Evolutionary conservation across 2,797 vertebrate genomes (phyloP), one percentile per base, ranked within the genome.

Genomic region (Karalla daura): DNA sequence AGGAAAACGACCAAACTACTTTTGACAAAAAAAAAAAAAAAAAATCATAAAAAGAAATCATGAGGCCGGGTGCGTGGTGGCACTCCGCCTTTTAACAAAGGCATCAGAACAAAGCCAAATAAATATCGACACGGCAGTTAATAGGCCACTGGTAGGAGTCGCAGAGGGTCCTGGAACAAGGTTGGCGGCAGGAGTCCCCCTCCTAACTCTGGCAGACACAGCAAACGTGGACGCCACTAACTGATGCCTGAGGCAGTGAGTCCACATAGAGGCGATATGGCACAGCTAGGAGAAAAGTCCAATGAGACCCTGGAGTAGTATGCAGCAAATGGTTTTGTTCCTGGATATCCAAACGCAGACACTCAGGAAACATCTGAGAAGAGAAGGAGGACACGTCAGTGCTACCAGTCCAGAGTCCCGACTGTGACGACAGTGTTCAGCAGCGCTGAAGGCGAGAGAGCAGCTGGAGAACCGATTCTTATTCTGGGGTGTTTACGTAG

Each of bases 31-130:
- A 63, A 32, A 36, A 53, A 80, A 51, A 44, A 0, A 72, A 67
- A 75, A 80, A n/a, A n/a, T n/a, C 52, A 76, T 60, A 78, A 74
- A 63, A 32, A 36, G 50, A 80, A 51, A 44, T 0, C 70, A 67
- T 73, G 79, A 85, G 77, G 79, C 80, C 43, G 60, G 62, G 88
- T 93, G 89, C 91, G 93, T 93, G 70, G 63, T 72, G 94, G 94
- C 92, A 94, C 88, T 91, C 93, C 87, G 91, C 90, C 91, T 95
- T 56, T 93, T 91, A 91, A 94, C n/a, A 91, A 91, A 92, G 89
- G 96, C 94, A 93, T 95, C 87, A 91, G 93, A 94, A 94, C 90
- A 92, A 95, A 95, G 93, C 94, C 95, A 95, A 96, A 96, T 95
- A 95, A 96, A 96, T 95, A 91, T 87, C 28, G 91, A 95, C 92